phyloP scores from a whole-genome alignment of 2,797 vertebrate species.

The Sebastes itinus region DNA sequence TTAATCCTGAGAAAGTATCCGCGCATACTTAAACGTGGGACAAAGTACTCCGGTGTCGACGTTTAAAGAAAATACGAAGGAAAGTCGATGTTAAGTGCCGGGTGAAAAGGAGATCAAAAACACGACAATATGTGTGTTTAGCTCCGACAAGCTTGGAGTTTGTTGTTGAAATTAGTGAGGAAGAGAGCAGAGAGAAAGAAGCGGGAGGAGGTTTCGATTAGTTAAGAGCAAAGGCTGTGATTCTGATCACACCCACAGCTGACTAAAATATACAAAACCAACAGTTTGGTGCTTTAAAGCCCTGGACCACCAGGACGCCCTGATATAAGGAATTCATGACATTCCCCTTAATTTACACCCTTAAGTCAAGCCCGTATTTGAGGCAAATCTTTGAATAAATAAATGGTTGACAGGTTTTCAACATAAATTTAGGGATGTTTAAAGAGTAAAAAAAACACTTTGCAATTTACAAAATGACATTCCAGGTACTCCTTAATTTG shows the following conservation, averaged over 20 bases:
- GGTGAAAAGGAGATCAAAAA: constrained; percentile 67
- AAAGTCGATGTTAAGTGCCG: constrained; percentile 69
- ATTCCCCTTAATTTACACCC: too few species aligned
- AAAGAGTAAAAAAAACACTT: too few species aligned
- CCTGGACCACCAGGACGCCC: too few species aligned
- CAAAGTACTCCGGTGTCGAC: constrained; percentile 48
- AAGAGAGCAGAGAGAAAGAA: constrained; percentile 2
- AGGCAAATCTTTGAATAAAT: too few species aligned
- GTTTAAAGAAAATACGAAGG: constrained; percentile 50
- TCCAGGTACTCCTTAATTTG: too few species aligned
- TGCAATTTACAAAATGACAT: too few species aligned
- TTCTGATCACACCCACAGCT: constrained; percentile 44
- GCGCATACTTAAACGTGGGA: constrained; percentile 70
- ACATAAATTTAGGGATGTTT: too few species aligned
- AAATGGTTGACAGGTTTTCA: too few species aligned
- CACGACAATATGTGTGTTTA: constrained; percentile 57
- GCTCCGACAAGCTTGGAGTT: constrained; percentile 50
- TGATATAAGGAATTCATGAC: too few species aligned
- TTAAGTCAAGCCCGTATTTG: too few species aligned
- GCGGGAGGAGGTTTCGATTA: constrained; percentile 61
- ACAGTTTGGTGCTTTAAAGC: too few species aligned
- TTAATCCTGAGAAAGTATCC: constrained; percentile 65
- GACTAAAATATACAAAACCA: too few species aligned
- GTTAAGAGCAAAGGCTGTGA: constrained; percentile 71
- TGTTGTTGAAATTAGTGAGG: constrained; percentile 42